A percentile compares a stretch with the other conserved stretches of the same genome.
These are phyloP conservation scores for Gadus chalcogrammus DNA, from an alignment of 2,113 vertebrate species.

Conservation along the genomic window DNA sequence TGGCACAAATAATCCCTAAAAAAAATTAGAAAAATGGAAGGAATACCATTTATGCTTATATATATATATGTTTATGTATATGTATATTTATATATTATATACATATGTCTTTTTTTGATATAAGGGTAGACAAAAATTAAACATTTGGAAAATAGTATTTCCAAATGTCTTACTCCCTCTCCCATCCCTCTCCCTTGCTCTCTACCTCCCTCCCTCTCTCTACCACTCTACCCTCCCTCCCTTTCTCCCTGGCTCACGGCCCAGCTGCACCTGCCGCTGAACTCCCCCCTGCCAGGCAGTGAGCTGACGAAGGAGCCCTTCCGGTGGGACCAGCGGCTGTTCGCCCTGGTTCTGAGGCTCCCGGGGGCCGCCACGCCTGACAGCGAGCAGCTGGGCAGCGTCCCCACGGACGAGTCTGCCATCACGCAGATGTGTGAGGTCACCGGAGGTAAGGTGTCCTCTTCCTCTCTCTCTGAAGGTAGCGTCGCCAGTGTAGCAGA, in stretches of 20 bases:
- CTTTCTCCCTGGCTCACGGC: not conserved
- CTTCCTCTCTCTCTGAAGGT: not conserved
- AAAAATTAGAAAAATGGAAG: no score
- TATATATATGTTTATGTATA: no score
- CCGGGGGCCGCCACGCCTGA: constrained; percentile 88
- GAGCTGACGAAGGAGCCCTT: constrained; percentile 98
- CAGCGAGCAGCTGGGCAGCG: constrained; percentile 91
- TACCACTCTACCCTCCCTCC: not conserved
- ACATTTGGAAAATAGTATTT: no score
- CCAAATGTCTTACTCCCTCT: not conserved
- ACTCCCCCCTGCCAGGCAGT: constrained; percentile 95
- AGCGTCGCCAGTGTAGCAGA: not conserved
- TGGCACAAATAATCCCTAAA: not conserved
- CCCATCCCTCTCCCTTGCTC: not conserved
- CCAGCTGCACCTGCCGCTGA: constrained; percentile 69
- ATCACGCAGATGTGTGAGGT: constrained; percentile 99
- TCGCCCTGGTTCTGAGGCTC: constrained; percentile 91
- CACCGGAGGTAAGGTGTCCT: constrained; percentile 84
- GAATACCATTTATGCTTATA: no score
- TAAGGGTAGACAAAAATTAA: no score
- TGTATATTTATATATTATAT: no score
- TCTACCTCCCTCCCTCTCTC: not conserved
- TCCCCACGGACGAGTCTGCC: constrained; percentile 93
- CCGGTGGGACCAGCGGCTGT: constrained; percentile 97
- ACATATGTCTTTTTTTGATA: not conserved